Evolutionary conservation across 2,888 invertebrate genomes (phyloP).

Genomic region (Euproctis similis): DNA sequence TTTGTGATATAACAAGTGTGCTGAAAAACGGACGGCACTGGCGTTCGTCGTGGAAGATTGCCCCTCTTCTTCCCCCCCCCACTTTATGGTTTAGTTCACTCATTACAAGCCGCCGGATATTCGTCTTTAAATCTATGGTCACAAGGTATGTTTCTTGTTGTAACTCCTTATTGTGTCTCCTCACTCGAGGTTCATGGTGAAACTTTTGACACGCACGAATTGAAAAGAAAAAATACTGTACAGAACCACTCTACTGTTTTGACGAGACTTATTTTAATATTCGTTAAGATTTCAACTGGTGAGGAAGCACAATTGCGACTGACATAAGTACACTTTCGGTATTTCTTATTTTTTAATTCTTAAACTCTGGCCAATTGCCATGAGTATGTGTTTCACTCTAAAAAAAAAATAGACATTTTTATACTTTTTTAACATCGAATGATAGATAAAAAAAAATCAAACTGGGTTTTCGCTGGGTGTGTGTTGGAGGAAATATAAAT

Average conservation of each 20-base stretch:
- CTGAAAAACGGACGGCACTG: slow-evolving; percentile 32
- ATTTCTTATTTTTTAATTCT: slow-evolving; percentile 27
- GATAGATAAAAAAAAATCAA: too few species aligned
- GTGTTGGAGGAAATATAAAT: too few species aligned
- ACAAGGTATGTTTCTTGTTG: slow-evolving; percentile 53
- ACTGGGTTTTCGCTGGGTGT: too few species aligned
- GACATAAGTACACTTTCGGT: slow-evolving; percentile 53
- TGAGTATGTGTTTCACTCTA: slow-evolving; percentile 23
- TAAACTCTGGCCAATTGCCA: slow-evolving; percentile 23
- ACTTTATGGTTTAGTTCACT: too few species aligned
- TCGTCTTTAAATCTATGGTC: slow-evolving; percentile 36
- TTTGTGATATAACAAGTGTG: slow-evolving; percentile 42
- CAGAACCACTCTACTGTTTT: too few species aligned
- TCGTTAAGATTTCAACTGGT: too few species aligned
- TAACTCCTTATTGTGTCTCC: slow-evolving; percentile 45
- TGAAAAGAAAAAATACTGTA: too few species aligned
- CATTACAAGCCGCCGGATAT: slow-evolving; percentile 29
- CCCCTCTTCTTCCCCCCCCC: too few species aligned
- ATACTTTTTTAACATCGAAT: slow-evolving; percentile 22
- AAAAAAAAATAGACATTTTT: slow-evolving; percentile 20
- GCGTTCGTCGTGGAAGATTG: slow-evolving; percentile 28
- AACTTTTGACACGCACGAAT: too few species aligned
- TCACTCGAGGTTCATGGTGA: too few species aligned
- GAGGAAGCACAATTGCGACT: too few species aligned
- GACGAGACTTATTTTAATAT: too few species aligned